Evolutionary conservation across 2,797 vertebrate species (phyloP).

Genomic region (Chiloscyllium punctatum): DNA sequence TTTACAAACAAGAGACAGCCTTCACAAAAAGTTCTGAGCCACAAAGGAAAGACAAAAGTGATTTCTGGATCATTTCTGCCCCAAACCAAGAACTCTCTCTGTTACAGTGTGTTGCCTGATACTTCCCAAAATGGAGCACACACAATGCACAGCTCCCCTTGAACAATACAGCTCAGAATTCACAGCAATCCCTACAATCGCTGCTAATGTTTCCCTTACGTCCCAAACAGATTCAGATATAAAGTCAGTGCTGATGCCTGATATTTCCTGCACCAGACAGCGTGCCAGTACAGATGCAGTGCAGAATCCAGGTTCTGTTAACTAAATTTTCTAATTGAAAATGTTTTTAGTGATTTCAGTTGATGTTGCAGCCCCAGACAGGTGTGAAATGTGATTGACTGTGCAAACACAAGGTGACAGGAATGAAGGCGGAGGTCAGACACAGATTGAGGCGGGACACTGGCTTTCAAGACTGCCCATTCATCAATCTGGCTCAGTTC

Average conservation of each 20-base stretch:
- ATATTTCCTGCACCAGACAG: neutral
- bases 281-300: neutral
- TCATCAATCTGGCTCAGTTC: conserved; percentile 27
- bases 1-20: neutral
- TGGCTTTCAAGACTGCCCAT: conserved; percentile 17
- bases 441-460: neutral
- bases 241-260: neutral
- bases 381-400: neutral
- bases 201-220: too few species aligned
- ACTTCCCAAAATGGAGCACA: neutral
- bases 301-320: neutral
- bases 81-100: neutral
- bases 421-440: neutral
- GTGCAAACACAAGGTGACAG: conserved; percentile 3
- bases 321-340: neutral
- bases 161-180: neutral
- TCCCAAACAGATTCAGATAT: neutral
- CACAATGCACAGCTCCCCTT: neutral
- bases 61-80: neutral
- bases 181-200: neutral
- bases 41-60: too few species aligned
- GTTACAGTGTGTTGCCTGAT: neutral
- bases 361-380: neutral
- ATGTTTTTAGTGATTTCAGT: neutral
- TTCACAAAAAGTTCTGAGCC: neutral